These are phyloP conservation scores for Zoanthus gigantus DNA, from an alignment of 92 coral and sea anemone genomes.

Conservation along the genomic window DNA sequence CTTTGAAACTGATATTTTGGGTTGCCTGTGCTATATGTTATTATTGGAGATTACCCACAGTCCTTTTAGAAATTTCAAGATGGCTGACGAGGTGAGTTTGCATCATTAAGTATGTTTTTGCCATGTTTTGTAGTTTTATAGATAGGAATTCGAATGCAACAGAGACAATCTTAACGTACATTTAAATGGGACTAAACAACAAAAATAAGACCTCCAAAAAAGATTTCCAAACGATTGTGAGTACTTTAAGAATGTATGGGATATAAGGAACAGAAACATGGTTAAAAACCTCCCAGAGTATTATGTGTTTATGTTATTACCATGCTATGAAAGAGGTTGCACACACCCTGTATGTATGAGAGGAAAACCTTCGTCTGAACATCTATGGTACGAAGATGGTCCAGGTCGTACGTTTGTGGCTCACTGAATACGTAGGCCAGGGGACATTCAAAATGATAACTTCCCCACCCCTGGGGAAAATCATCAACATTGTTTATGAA, in stretches of 20 bases:
- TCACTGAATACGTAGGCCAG: too few species aligned
- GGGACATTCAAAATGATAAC: too few species aligned
- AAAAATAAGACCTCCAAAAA: conserved; percentile 27
- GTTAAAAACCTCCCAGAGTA: conserved; percentile 40
- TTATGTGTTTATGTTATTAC: conserved; percentile 61
- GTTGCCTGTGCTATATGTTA: too few species aligned
- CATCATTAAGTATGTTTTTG: too few species aligned
- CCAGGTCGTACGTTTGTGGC: conserved; percentile 7
- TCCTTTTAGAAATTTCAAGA: too few species aligned
- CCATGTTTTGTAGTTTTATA: too few species aligned
- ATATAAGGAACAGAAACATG: conserved; percentile 63
- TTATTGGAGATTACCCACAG: not conserved
- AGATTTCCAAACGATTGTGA: conserved; percentile 44
- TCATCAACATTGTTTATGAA: too few species aligned
- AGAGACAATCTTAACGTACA: conserved; percentile 5
- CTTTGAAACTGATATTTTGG: too few species aligned
- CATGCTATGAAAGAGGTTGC: conserved; percentile 64
- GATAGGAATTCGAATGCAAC: too few species aligned
- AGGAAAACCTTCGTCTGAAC: conserved; percentile 50
- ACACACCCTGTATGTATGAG: conserved; percentile 57
- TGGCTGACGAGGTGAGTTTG: too few species aligned
- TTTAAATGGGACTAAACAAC: conserved; percentile 42
- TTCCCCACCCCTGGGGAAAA: too few species aligned
- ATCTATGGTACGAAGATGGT: conserved; percentile 62
- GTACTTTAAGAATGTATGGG: conserved; percentile 62